A percentile compares a stretch with the other conserved stretches of the same genome.
Evolutionary conservation across 2,888 invertebrate genomes (phyloP).

Genomic region (Megastigmus dorsalis): DNA sequence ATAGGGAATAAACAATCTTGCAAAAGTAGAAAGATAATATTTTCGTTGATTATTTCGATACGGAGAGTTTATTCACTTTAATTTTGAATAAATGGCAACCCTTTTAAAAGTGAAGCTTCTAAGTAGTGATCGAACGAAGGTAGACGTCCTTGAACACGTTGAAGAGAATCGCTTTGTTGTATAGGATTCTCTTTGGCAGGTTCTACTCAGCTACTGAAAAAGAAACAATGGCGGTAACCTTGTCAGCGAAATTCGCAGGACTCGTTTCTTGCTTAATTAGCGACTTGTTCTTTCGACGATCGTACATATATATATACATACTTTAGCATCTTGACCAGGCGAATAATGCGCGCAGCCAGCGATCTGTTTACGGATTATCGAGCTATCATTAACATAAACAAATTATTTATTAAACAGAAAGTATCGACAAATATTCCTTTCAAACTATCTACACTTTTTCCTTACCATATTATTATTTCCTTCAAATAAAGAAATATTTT

Average conservation of each 20-base stretch:
- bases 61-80: too few species aligned
- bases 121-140: not conserved
- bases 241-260: slow-evolving; percentile 9
- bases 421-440: too few species aligned
- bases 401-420: too few species aligned
- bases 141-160: slow-evolving; percentile 4
- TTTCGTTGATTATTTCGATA: not conserved
- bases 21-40: not conserved
- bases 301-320: too few species aligned
- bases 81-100: not conserved
- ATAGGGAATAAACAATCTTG: not conserved
- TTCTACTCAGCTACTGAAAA: not conserved
- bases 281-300: not conserved
- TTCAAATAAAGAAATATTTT: too few species aligned
- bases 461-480: too few species aligned
- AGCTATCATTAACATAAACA: too few species aligned
- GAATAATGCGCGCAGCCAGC: too few species aligned
- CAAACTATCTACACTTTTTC: too few species aligned
- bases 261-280: slow-evolving; percentile 36
- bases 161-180: slow-evolving; percentile 14
- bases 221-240: slow-evolving; percentile 30
- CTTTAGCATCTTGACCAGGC: too few species aligned
- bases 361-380: too few species aligned
- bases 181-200: not conserved
- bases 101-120: not conserved